phyloP scores from a whole-genome alignment of 1,140 invertebrate genomes.

The Aphelenchoides besseyi region DNA sequence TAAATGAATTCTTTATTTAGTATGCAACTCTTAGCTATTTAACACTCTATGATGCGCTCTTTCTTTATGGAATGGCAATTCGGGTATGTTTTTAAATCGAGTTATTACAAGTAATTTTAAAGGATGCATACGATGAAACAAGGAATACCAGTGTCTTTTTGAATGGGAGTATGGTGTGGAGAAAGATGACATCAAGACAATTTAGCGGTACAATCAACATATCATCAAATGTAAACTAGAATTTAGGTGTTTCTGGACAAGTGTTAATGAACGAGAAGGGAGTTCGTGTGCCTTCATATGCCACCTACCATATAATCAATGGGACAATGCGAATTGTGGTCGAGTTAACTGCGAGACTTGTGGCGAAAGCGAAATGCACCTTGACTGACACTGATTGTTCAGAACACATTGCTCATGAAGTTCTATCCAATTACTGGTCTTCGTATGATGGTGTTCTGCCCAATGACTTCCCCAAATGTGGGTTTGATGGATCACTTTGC shows the following conservation, averaged over 20 bases:
- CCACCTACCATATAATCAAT: conserved; percentile 56
- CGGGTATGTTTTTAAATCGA: no score
- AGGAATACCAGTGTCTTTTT: conserved; percentile 46
- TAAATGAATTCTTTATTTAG: conserved; percentile 33
- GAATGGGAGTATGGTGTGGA: conserved; percentile 55
- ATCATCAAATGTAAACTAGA: background rate
- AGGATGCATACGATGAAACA: conserved; percentile 60
- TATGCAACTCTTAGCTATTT: conserved; percentile 61
- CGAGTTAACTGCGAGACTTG: conserved; percentile 53
- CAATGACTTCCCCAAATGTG: conserved; percentile 54
- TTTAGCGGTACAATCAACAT: conserved; percentile 55
- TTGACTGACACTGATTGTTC: conserved; percentile 54
- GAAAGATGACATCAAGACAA: conserved; percentile 61
- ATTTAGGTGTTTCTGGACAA: conserved; percentile 54
- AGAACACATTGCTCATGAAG: conserved; percentile 60
- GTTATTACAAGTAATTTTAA: no score
- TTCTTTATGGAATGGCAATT: conserved; percentile 58
- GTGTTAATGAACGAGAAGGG: conserved; percentile 60
- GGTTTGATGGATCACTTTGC: conserved; percentile 58
- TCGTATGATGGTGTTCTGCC: conserved; percentile 52
- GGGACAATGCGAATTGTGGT: conserved; percentile 60
- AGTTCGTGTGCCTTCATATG: conserved; percentile 62
- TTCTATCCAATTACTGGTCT: conserved; percentile 53
- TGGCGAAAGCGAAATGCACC: conserved; percentile 52
- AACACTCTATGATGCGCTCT: conserved; percentile 60